Base-by-base conservation (phyloP, 2,113 vertebrate species). In the Guaruba guarouba region DNA sequence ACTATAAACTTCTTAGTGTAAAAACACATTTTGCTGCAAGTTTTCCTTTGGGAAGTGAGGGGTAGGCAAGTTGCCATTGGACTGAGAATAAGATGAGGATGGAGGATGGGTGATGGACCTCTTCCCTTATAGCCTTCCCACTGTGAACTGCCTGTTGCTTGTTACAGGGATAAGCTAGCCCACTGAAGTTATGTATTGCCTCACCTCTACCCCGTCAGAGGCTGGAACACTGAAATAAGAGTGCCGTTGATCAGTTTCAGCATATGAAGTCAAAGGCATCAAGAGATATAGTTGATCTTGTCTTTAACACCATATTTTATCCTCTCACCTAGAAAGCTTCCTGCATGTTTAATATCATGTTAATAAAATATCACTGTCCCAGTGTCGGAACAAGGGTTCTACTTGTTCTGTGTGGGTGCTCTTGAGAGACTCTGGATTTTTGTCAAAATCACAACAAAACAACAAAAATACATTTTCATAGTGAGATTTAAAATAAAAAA, bases 211-310 rank as follows among this genome's bases (percentile, higher is more conserved):
- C 10, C 9, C 27, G 11, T 2, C n/a, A 33, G 46, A 19, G 13
- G 35, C 55, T 48, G 63, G 9, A 49, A 59, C 49, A 51, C 39
- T 35, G 57, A 69, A 55, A 2, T 18, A 39, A 51, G 46, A 1
- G 17, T 39, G 16, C 9, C 28, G 28, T 5, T 54, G 13, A 16
- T n/a, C n/a, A 39, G 35, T 67, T 57, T 67, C 61, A 62, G 49
- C 5, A 7, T 7, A 17, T 27, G 5, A 57, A 75, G 11, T 41
- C 13, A 31, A 68, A 44, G 27, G 33, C 35, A 68, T 62, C 31
- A 33, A 61, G 66, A 57, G 24, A 64, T 5, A 37, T 0, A n/a
- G n/a, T 2, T 4, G 0, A 43, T 62, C 31, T 61, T 7, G 1
- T 64, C 66, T 89, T 75, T 83, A 44, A 79, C 79, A 46, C 4